Base-by-base conservation (phyloP, 2,888 invertebrate genomes). In the Copidosoma aretas region DNA sequence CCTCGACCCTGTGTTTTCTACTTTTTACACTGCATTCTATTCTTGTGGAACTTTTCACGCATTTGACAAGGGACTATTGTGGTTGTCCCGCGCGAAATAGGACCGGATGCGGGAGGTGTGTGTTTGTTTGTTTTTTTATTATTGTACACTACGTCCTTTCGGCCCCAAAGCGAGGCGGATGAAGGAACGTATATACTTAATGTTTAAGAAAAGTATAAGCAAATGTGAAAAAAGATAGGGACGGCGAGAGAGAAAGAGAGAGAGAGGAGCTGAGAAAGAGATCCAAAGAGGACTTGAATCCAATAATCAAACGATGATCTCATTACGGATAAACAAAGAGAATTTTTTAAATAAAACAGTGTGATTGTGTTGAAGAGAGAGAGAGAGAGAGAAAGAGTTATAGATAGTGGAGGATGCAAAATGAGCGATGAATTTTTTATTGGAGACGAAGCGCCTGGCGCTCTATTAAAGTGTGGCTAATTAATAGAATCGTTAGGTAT, bases 291-390 rank as follows among this genome's bases (percentile, higher is more conserved):
- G 82, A 83, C 79, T 82, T 79, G 80, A 75, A 83, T 81, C 81
- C 77, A 82, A 83, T 82, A 83, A 84, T 83, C 83, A 84, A 84
- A 83, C 78, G 79, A 80, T 83, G 83, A 84, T 83, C 83, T 84
- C 83, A 83, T 82, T 83, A 84, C 67, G 78, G 77, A 81, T 82
- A 81, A 81, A 81, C 80, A 81, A 82, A 81, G 80, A 82, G 79
- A 79, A 81, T 78, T 46, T 46, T 46, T 46, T 77, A 80, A 78
- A 77, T 80, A 79, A 79, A 76, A 73, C 80, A 79, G 77, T 75
- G 77, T 76, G 73, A 74, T 73, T 73, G 67, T 78, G 73, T 71
- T 70, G 72, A 76, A 73, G 71, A 25, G 25, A 67, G 61, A 49
- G 67, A 59, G 32, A 19, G 54, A 67, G 56, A 25, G 43, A 41